Evolutionary conservation across 2,888 invertebrate species (phyloP), one percentile per base, ranked within the genome.

Genomic region (Standfussiana lucernea): DNA sequence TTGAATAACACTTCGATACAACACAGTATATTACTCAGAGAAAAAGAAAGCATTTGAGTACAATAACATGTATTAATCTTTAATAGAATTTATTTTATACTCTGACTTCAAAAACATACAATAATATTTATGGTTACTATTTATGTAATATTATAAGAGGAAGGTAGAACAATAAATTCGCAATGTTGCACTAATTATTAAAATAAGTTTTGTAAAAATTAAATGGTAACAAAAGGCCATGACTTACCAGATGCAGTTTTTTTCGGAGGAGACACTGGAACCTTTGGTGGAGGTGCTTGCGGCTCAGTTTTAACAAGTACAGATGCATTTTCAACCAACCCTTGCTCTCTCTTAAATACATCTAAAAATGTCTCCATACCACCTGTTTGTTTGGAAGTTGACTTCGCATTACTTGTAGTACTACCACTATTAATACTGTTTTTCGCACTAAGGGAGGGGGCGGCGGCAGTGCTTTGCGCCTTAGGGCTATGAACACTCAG

Each of bases 311-410:
- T 95, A n/a, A 93, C 88, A 77, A 89, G 86, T 53, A 91, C 85
- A 50, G 86, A 71, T 45, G 85, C 75, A 79, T 89, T 92, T 72
- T 93, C 93, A 77, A 93, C 90, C 73, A 94, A 88, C 45, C 95
- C 95, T 86, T 96, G 96, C 85, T 96, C 96, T 89, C 96, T 93
- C 83, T 96, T 96, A 84, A 96, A 96, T 62, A 96, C 96, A 95
- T 96, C 96, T 83, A 96, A 89, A 91, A 96, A 96, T 15, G 96
- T 96, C 89, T 96, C 95, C 15, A 92, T 79, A 2, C 89, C 80
- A 67, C 79, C 91, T 68, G 90, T 82, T 62, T 88, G 89, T 80
- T 94, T 94, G 61, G 86, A 85, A 50, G 89, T 75, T 45, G 89
- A 73, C 84, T 93, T 94, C 13, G 82, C 88, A 91, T 89, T 93